Evolutionary conservation across 1,140 invertebrate species (phyloP).

Genomic region (Drosophila albomicans): DNA sequence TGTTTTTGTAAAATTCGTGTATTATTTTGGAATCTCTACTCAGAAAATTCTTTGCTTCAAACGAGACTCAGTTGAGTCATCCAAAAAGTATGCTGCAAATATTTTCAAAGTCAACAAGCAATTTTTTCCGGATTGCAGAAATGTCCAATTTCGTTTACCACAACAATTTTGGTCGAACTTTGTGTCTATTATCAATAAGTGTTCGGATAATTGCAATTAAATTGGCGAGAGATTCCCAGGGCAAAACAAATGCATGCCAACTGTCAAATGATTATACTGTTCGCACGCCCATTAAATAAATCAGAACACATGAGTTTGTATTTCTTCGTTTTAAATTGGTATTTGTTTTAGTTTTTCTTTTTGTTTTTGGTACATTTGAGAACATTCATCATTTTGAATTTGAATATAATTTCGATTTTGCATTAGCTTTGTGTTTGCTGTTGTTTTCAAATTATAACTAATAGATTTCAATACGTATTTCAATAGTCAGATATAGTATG

Average conservation of each 20-base stretch:
- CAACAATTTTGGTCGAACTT: not conserved
- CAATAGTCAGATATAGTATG: slow-evolving; percentile 56
- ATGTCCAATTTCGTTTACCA: no score
- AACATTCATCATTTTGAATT: slow-evolving; percentile 75
- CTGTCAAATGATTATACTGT: not conserved
- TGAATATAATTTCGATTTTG: slow-evolving; percentile 70
- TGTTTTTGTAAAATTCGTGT: slow-evolving; percentile 17
- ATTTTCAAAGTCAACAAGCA: not conserved
- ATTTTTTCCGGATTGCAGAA: not conserved
- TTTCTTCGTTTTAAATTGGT: slow-evolving; percentile 16
- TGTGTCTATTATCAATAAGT: not conserved
- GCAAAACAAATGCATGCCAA: not conserved
- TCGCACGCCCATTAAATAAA: slow-evolving; percentile 1
- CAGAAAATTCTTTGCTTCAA: not conserved
- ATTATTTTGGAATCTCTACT: not conserved
- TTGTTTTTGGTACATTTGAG: slow-evolving; percentile 77
- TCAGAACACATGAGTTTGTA: not conserved
- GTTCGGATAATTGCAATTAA: not conserved
- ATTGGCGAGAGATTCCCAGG: not conserved
- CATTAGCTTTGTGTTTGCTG: slow-evolving; percentile 12
- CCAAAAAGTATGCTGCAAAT: slow-evolving; percentile 10
- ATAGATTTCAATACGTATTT: slow-evolving; percentile 56
- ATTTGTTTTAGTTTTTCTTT: slow-evolving; percentile 47
- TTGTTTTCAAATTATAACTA: slow-evolving; percentile 59
- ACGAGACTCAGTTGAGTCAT: not conserved